Evolutionary conservation across 2,113 vertebrate genomes (phyloP), one percentile per base, ranked within the genome.

Genomic region (Strix uralensis): DNA sequence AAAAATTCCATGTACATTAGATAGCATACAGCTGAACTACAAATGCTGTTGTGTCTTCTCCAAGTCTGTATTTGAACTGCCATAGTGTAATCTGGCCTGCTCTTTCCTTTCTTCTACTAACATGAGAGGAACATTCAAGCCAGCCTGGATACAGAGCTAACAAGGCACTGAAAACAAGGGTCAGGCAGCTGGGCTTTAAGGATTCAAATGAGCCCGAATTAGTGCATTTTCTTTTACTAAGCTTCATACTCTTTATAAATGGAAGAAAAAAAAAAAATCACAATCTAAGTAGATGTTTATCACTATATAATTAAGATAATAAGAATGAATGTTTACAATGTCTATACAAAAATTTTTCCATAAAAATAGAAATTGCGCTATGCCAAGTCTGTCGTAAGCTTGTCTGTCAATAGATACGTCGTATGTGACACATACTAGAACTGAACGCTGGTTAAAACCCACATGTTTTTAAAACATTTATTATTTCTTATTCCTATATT

Each of bases 1-100:
- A 93, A 93, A 86, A 93, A 91, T 61, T 81, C 74, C 11, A 13
- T 86, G 91, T 93, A 83, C 73, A 86, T 65, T 36, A 94, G 89
- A 96, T 96, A 97, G 75, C 72, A 88, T 61, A 95, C 61, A 94
- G 95, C 88, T 74, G 78, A 96, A 92, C 13, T 94, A 92, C 86
- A 94, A 96, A 92, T 57, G 55, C 58, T 90, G 72, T 78, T 92
- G 80, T 87, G 62, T 54, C 82, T 91, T 95, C 95, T 96, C 82
- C 72, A 71, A 95, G 95, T 42, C 88, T 84, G 59, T 81, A 25
- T 88, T 95, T 97, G 90, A 93, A 61, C 46, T 29, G 55, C 71
- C 17, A 62, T 5, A 42, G 36, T 29, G 27, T 81, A 87, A 90
- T 38, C 57, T 40, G n/a, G 58, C 32, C 71, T 72, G 51, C 30